These are phyloP conservation scores for Ophioninae sp. DNA, from an alignment of 2,888 invertebrate genomes.

Conservation along the genomic window DNA sequence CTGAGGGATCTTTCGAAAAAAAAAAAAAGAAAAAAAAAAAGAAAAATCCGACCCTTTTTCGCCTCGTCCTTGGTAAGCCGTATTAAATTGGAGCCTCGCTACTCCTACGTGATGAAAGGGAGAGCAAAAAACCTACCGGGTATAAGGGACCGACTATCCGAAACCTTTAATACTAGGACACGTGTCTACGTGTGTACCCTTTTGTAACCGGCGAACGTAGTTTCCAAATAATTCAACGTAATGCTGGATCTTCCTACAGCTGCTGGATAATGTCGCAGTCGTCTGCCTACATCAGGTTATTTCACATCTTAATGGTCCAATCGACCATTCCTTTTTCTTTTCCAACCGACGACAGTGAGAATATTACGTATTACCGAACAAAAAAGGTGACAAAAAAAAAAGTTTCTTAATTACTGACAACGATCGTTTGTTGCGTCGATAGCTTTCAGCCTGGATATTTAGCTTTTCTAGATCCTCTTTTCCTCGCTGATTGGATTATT, in stretches of 20 bases:
- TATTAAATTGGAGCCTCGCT: constrained; percentile 61
- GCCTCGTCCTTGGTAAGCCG: constrained; percentile 59
- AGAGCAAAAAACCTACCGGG: constrained; percentile 26
- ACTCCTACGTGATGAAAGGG: constrained; percentile 60
- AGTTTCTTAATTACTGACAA: background rate
- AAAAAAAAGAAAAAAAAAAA: constrained; percentile 6
- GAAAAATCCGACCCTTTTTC: constrained; percentile 57
- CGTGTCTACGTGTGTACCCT: constrained; percentile 37
- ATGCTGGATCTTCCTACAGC: constrained; percentile 13
- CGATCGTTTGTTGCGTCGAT: background rate
- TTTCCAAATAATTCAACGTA: constrained; percentile 51
- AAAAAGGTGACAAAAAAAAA: background rate
- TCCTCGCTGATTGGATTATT: no score
- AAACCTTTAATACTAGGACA: constrained; percentile 57
- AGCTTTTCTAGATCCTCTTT: no score
- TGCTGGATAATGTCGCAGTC: background rate
- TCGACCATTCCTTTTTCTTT: background rate
- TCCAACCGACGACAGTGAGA: background rate
- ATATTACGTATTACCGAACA: background rate
- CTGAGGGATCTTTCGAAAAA: constrained; percentile 59
- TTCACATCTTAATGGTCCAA: background rate
- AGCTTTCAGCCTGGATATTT: no score
- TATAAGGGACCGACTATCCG: constrained; percentile 34
- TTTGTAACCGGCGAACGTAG: constrained; percentile 40
- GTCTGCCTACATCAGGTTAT: background rate